Evolutionary conservation across 2,888 invertebrate genomes (phyloP).

Genomic region (Thereva unica): DNA sequence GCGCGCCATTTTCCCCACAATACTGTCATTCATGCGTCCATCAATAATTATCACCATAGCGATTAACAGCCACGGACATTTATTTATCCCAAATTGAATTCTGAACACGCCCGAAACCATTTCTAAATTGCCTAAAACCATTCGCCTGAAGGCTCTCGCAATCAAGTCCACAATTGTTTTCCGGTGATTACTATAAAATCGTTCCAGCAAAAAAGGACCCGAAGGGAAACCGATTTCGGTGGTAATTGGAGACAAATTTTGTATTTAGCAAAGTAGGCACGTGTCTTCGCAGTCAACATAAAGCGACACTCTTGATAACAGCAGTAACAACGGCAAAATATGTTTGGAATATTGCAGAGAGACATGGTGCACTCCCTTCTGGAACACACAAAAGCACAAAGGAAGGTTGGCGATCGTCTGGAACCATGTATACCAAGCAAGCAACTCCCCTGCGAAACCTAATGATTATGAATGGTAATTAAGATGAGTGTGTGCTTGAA

Average conservation of each 20-base stretch:
- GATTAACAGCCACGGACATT: too few relatives aligned
- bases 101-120: too few relatives aligned
- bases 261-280: constrained; percentile 34
- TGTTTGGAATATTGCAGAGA: neutral
- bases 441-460: constrained; percentile 33
- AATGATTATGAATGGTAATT: constrained; percentile 43
- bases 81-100: too few relatives aligned
- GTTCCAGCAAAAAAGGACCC: constrained; percentile 3
- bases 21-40: too few relatives aligned
- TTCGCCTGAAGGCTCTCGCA: neutral
- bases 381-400: neutral
- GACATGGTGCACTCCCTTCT: constrained; percentile 2
- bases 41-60: too few relatives aligned
- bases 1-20: too few relatives aligned
- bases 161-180: constrained; percentile 4
- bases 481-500: constrained; percentile 38
- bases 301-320: constrained; percentile 36
- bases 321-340: constrained; percentile 3
- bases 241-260: constrained; percentile 38
- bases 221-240: constrained; percentile 1
- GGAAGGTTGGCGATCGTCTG: neutral
- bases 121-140: neutral
- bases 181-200: constrained; percentile 5
- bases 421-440: neutral
- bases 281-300: constrained; percentile 30